Evolutionary conservation across 2,797 vertebrate species (phyloP).

Genomic region (Cuniculus paca): DNA sequence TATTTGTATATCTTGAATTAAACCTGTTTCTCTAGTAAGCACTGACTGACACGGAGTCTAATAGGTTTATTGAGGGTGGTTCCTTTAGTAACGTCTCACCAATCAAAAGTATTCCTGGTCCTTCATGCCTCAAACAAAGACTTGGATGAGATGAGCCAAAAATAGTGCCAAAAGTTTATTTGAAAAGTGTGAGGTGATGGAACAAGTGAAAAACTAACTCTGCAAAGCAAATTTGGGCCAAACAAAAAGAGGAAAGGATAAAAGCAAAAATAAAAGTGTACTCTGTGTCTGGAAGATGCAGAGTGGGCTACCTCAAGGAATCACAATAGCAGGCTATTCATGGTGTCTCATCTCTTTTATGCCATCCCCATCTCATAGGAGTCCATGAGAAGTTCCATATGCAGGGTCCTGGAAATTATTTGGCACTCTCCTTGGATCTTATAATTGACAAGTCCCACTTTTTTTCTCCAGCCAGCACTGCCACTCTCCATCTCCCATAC

Average conservation of each 20-base stretch:
- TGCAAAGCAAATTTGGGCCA: background rate
- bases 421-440: background rate
- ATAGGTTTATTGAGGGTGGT: background rate
- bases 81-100: background rate
- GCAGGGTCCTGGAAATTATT: background rate
- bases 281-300: background rate
- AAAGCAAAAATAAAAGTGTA: background rate
- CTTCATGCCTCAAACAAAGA: background rate
- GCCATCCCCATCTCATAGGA: background rate
- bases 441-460: background rate
- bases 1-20: background rate
- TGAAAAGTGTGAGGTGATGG: background rate
- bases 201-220: background rate
- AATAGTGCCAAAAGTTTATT: background rate
- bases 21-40: background rate
- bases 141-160: background rate
- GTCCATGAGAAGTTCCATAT: background rate
- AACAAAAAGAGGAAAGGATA: background rate
- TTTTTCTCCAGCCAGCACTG: background rate
- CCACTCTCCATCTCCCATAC: background rate
- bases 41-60: background rate
- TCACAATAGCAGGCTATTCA: background rate
- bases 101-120: background rate
- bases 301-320: background rate
- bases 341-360: background rate